Evolutionary conservation across 2,113 vertebrate species (phyloP).

Genomic region (Pangasianodon hypophthalmus): DNA sequence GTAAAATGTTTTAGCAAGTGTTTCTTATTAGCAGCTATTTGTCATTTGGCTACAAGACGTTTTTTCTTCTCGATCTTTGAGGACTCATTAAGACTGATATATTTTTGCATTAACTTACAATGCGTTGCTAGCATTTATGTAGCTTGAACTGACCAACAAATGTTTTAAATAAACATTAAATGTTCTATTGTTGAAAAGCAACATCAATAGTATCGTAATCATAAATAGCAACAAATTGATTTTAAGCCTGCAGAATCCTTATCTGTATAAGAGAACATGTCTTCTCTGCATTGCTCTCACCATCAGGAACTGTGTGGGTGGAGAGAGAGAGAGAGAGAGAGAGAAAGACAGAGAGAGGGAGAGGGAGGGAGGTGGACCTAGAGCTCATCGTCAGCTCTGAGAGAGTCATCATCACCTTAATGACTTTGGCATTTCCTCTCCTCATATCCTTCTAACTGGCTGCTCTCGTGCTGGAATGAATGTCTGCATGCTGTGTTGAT

Average conservation of each 20-base stretch:
- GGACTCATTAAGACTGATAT: background rate
- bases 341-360: background rate
- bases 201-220: background rate
- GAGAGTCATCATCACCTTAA: constrained; percentile 70
- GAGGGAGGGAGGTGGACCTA: constrained; percentile 54
- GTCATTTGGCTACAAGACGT: no score
- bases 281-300: background rate
- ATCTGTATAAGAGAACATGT: background rate
- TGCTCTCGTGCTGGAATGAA: background rate
- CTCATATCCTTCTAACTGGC: constrained; percentile 45
- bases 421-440: constrained; percentile 65
- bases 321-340: background rate
- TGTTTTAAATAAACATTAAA: background rate
- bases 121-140: background rate
- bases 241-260: background rate
- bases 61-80: no score
- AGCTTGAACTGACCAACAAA: background rate
- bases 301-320: background rate
- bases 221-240: background rate
- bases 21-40: no score
- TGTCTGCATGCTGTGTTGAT: background rate
- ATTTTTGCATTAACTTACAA: background rate
- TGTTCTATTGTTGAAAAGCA: background rate
- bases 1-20: background rate
- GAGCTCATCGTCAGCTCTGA: constrained; percentile 57